phyloP scores from a whole-genome alignment of 2,113 vertebrate species.

The Gadus chalcogrammus region DNA sequence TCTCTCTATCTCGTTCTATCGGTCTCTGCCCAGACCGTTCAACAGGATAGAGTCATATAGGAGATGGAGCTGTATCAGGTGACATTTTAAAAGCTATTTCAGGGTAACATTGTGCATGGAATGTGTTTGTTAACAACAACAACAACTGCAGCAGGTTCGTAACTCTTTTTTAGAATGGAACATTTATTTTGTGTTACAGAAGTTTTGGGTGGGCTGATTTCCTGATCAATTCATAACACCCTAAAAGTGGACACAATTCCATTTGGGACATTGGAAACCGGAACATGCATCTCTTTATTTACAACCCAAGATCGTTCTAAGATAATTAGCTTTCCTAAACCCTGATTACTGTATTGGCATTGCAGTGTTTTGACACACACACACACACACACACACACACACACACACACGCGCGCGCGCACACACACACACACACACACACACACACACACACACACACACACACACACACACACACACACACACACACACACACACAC shows the following conservation, averaged over 20 bases:
- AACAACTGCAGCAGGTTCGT: no score
- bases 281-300: neutral
- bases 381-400: neutral
- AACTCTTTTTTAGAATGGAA: no score
- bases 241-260: no score
- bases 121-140: no score
- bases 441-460: no score
- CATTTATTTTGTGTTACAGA: no score
- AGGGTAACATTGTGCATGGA: no score
- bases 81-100: no score
- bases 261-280: no score
- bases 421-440: neutral
- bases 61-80: no score
- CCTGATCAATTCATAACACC: no score
- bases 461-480: neutral
- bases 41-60: slow-evolving; percentile 38
- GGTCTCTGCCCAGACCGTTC: slow-evolving; percentile 5
- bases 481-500: neutral
- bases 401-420: neutral
- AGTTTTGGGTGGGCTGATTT: no score
- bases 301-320: neutral
- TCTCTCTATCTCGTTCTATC: slow-evolving; percentile 5
- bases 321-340: neutral
- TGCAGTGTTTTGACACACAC: neutral
- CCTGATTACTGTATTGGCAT: neutral